These are phyloP conservation scores for Hystrix brachyura DNA, from an alignment of 2,113 vertebrate species.

Conservation along the genomic window DNA sequence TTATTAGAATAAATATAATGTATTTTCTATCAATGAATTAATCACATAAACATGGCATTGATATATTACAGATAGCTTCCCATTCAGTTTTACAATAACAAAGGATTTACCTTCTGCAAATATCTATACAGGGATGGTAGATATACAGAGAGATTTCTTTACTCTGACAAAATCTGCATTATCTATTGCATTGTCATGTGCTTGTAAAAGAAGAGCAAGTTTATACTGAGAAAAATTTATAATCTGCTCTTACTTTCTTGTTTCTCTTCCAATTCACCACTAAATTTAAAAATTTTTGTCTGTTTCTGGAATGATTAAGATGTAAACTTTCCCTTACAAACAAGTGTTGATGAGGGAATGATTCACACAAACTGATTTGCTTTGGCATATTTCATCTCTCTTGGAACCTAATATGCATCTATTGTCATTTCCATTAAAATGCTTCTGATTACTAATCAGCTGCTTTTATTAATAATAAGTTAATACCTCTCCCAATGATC, in stretches of 20 bases:
- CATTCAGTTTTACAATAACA: background rate
- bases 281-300: background rate
- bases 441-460: constrained; percentile 75
- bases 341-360: constrained; percentile 20
- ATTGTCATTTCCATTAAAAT: constrained; percentile 75
- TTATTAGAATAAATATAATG: background rate
- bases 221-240: background rate
- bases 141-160: background rate
- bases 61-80: background rate
- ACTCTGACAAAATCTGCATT: background rate
- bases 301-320: constrained; percentile 21
- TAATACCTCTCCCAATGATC: constrained; percentile 62
- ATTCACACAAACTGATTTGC: constrained; percentile 56
- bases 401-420: constrained; percentile 49
- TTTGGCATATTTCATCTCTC: constrained; percentile 54
- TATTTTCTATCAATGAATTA: constrained; percentile 18
- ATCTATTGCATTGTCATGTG: background rate
- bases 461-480: constrained; percentile 71
- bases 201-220: background rate
- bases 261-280: constrained; percentile 38
- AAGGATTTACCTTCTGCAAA: background rate
- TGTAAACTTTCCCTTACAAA: background rate
- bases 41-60: background rate
- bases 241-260: background rate
- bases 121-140: background rate